Evolutionary conservation across 2,797 vertebrate species (phyloP), one percentile per base, ranked within the genome.

Genomic region (Cirrhinus mrigala): DNA sequence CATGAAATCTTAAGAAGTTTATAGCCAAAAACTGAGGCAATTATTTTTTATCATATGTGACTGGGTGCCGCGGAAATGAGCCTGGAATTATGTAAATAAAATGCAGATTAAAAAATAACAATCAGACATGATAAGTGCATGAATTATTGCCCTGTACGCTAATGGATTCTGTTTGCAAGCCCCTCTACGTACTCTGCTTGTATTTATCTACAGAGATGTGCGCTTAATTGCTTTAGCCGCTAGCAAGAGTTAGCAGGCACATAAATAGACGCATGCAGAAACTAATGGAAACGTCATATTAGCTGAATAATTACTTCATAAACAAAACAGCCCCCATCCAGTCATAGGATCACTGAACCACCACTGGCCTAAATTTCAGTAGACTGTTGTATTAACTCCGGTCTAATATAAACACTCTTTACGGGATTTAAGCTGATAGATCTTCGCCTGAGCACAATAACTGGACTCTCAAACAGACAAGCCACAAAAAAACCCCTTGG

Each of bases 51-150:
- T 90, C 89, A 87, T 70, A 90, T 90, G 86, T 87, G 85, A 88
- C 77, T 88, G 87, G 52, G 82, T 91, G 90, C 80, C 81, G 40
- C 48, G 12, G 44, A 82, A 87, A 84, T 74, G 71, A 84, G 81
- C 68, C 79, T 83, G 81, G 82, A 92, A 91, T 91, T 91, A 91
- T 92, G 87, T 89, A 91, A 92, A 92, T 91, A 92, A 90, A 92
- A 90, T 89, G 76, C 86, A 89, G 80, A 91, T 91, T 91, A 91
- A 90, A 91, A 94, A 90, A 93, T 92, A 80, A 91, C 81, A 90
- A 86, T 92, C 62, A 84, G 89, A 91, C 88, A 84, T 73, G 77
- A 90, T 89, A 89, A 90, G 86, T 89, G 88, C 85, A 86, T 84
- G 85, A 91, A 90, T 88, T 88, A 89, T 88, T 89, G 81, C 81